Evolutionary conservation across 2,797 vertebrate genomes (phyloP).

Genomic region (Amniataba percoides): DNA sequence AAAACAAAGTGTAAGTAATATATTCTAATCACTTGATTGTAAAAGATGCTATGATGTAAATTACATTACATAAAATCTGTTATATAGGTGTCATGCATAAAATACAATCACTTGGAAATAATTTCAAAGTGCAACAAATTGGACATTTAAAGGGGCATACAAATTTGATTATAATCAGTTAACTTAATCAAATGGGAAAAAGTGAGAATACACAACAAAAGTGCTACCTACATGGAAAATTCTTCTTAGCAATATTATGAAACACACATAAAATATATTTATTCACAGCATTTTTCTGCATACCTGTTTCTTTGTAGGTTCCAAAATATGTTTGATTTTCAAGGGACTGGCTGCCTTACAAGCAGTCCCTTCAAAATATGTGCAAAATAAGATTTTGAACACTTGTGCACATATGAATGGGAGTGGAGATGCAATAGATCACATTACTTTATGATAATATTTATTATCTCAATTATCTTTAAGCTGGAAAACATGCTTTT

Average conservation of each 20-base stretch:
- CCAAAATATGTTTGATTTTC: neutral
- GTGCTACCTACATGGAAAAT: neutral
- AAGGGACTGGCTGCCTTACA: neutral
- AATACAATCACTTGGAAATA: neutral
- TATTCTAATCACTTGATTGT: too few species aligned
- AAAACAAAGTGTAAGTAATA: too few species aligned
- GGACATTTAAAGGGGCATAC: neutral
- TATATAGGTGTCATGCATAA: too few species aligned
- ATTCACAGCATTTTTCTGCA: neutral
- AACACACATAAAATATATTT: neutral
- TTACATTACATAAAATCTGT: too few species aligned
- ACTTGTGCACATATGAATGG: too few species aligned
- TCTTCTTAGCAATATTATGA: neutral
- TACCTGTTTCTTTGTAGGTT: neutral
- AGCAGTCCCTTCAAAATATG: neutral
- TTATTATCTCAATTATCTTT: neutral
- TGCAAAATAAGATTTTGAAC: too few species aligned
- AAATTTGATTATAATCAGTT: neutral
- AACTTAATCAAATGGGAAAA: neutral
- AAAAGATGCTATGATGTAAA: too few species aligned
- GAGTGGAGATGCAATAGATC: neutral
- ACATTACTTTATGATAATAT: neutral
- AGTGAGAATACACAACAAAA: neutral
- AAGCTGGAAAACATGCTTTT: conserved; percentile 19
- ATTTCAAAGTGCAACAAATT: neutral